Percentiles rank a stretch among this genome's conserved stretches.
Conservation (phyloP, 2,888 invertebrate genomes). For the Mycalesis mineus region DNA sequence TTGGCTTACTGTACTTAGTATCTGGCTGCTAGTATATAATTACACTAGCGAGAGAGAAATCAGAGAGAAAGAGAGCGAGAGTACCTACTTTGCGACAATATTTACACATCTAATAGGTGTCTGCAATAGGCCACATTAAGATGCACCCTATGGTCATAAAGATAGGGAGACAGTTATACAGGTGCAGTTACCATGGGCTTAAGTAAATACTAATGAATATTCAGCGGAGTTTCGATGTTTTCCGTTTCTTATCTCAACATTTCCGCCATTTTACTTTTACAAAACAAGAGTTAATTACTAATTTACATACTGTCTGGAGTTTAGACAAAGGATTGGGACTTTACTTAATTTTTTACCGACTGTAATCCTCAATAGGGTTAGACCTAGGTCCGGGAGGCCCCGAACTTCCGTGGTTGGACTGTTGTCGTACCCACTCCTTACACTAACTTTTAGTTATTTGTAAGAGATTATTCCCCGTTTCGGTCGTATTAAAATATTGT, state of each 20-base stretch:
- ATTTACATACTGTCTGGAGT: not conserved
- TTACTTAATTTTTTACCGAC: not conserved
- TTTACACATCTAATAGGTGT: constrained; percentile 15
- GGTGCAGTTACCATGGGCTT: constrained; percentile 33
- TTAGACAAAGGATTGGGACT: not conserved
- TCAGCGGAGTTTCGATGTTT: constrained; percentile 30
- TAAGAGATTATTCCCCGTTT: no score
- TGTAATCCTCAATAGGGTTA: no score
- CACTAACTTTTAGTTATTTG: no score
- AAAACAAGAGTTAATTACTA: constrained; percentile 2
- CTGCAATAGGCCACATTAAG: constrained; percentile 38
- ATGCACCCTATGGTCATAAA: constrained; percentile 59
- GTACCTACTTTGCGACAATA: not conserved
- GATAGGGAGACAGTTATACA: constrained; percentile 39
- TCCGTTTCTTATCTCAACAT: not conserved
- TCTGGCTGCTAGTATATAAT: no score
- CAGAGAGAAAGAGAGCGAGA: no score
- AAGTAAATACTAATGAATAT: constrained; percentile 56
- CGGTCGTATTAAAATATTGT: no score
- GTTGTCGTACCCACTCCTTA: no score
- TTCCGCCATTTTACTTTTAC: constrained; percentile 2
- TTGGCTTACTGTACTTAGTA: no score
- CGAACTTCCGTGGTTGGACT: no score
- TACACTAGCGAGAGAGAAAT: no score
- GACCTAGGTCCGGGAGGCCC: no score